phyloP scores from a whole-genome alignment of 2,888 invertebrate species.

The Diaperis boleti region DNA sequence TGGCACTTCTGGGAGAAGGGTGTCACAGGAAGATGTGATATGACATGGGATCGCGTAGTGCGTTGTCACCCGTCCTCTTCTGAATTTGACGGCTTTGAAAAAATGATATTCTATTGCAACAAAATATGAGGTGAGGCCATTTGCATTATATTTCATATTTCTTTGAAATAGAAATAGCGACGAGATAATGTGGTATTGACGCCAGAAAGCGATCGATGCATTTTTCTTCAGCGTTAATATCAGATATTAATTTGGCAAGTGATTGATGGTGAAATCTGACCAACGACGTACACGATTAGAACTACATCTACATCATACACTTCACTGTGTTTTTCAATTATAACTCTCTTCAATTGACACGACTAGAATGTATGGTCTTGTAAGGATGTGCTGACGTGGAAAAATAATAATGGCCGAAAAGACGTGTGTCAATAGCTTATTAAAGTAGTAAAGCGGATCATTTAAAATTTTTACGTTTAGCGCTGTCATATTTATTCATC shows the following conservation, averaged over 20 bases:
- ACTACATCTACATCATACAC: constrained; percentile 30
- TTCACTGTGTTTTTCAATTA: constrained; percentile 31
- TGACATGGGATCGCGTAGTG: constrained; percentile 35
- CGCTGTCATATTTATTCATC: too few relatives aligned
- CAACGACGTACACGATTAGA: constrained; percentile 23
- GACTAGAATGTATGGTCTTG: constrained; percentile 11
- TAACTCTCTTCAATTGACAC: constrained; percentile 13
- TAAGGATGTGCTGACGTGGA: constrained; percentile 1
- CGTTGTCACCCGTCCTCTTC: constrained; percentile 26
- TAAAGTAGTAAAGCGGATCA: too few relatives aligned
- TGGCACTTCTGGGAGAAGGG: constrained; percentile 36
- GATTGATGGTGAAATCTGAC: constrained; percentile 31
- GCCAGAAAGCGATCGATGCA: constrained; percentile 13
- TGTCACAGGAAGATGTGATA: constrained; percentile 30
- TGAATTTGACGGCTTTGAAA: constrained; percentile 18
- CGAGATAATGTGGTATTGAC: constrained; percentile 5
- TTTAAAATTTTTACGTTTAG: too few relatives aligned
- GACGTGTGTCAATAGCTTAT: too few relatives aligned
- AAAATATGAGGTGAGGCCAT: constrained; percentile 21
- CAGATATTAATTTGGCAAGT: constrained; percentile 16
- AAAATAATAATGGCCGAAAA: neutral
- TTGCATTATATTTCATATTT: constrained; percentile 31
- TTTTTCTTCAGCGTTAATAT: constrained; percentile 14
- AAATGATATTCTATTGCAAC: constrained; percentile 22
- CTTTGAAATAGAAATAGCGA: neutral